Conservation (phyloP, 1,140 invertebrate species). For the Alviniconcha marisindica region DNA sequence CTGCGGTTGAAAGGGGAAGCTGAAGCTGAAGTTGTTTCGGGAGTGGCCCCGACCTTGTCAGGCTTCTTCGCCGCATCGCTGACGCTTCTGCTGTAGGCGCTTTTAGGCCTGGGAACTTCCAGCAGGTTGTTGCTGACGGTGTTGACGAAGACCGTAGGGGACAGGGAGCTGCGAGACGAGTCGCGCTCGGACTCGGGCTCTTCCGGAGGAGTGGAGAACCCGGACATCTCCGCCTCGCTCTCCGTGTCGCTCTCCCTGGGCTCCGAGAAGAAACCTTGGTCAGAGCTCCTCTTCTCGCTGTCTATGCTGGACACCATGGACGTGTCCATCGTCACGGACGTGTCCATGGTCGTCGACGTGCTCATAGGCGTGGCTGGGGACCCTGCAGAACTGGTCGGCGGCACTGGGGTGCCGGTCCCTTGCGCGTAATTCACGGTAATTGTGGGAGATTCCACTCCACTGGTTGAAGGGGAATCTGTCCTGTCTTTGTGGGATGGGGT, state of each 20-base stretch:
- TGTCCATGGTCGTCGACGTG: neutral
- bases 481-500: neutral
- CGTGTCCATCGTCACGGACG: slow-evolving; percentile 14
- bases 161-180: neutral
- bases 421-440: slow-evolving; percentile 7
- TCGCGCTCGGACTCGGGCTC: slow-evolving; percentile 14
- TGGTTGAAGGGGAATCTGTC: neutral
- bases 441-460: neutral
- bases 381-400: no score
- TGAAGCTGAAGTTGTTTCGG: neutral
- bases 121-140: slow-evolving; percentile 33
- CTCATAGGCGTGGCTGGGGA: neutral
- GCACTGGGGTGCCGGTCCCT: no score
- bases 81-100: neutral
- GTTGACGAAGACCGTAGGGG: neutral
- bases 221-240: slow-evolving; percentile 31
- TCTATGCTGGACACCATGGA: slow-evolving; percentile 42
- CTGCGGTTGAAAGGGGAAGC: neutral
- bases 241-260: slow-evolving; percentile 37
- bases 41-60: neutral
- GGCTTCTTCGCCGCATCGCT: neutral
- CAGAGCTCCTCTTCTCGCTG: slow-evolving; percentile 17
- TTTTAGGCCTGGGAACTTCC: slow-evolving; percentile 8
- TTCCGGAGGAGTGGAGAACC: slow-evolving; percentile 48
- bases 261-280: slow-evolving; percentile 35